Evolutionary conservation across 2,888 invertebrate species (phyloP), one percentile per base, ranked within the genome.

Genomic region (Quadriops clusia): DNA sequence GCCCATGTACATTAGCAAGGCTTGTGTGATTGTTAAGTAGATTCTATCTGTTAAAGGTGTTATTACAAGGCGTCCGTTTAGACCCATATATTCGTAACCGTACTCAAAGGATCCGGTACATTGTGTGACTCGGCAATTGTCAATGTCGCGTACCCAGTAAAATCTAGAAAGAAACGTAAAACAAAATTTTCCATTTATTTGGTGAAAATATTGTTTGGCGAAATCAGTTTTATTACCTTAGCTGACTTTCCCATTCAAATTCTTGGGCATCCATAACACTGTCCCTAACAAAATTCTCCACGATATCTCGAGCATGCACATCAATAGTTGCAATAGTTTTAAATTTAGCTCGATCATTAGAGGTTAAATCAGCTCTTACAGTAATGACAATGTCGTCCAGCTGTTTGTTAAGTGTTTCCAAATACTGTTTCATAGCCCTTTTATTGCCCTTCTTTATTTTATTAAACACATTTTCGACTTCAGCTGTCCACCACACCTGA

Each of bases 401-500:
- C 58, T 90, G 90, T 33, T 67, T 67, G 50, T 91, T 91, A 34
- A 84, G 72, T 41, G 77, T 72, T 43, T 70, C 68, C 15, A 91
- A 65, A 56, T 89, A 89, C 50, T 89, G 81, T 60, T 90, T 91
- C 86, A 93, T 89, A 0, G 89, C 86, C 7, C 80, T 65, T 55
- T 89, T 86, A 41, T 80, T 73, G 3, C 90, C 86, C 37, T 68
- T 70, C 5, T 71, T 64, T 23, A 79, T 73, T 51, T 73, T 77
- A 3, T 55, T 60, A 54, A 93, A 91, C 0, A 87, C 84, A 51
- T 91, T 83, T 52, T 93, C 93, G 0, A 90, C 87, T 57, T 93
- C 91, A 5, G 86, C 86, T 0, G 91, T 93, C 91, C 91, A 93
- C 91, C 91, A 93, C 2, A 93, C 80, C 47, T 84, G 82, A 64